Base-by-base conservation (phyloP, 1,140 invertebrate species). In the Euglossa dilemma region DNA sequence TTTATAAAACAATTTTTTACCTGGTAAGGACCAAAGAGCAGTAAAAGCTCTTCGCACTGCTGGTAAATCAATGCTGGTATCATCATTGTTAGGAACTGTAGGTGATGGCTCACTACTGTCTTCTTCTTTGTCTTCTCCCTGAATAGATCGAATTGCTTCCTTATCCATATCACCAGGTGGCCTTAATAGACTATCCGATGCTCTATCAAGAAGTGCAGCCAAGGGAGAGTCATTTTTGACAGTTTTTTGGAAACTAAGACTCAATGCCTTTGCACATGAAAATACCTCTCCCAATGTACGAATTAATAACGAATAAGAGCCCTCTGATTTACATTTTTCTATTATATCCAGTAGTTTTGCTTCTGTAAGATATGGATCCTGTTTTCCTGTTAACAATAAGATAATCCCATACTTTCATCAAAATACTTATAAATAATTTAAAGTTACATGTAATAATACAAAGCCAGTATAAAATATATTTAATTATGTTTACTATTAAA, bases 121-220 rank as follows among this genome's bases (percentile, higher is more conserved):
- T 85, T 97, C 95, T 93, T 98, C 97, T 92, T 98, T 98, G 86
- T 98, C 98, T 92, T 98, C 98, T 64, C 96, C 96, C 92, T 97
- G 97, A 47, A 97, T 91, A 25, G 95, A 95, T 74, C 96, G 93
- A 76, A 96, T 94, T 87, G 96, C 95, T 94, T 97, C 96, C 93
- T 97, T 96, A 86, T 96, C 95, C 36, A 96, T 91, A 89, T 94
- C 93, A 43, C 93, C 91, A 6, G 92, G 90, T 73, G 92, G 92
- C 45, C 92, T 91, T 23, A 94, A 83, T 59, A 94, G 85, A 64
- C 89, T 91, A 59, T 91, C 91, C n/a, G 94, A 93, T 71, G 94
- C 92, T 89, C 93, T 93, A 83, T 95, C 93, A n/a, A 95, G 87
- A 73, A 95, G 92, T 36, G 94, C 94, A 64, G 93, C 91, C 25